Conservation (phyloP, 2,888 invertebrate genomes). For the Branchipolynoe longqiensis region DNA sequence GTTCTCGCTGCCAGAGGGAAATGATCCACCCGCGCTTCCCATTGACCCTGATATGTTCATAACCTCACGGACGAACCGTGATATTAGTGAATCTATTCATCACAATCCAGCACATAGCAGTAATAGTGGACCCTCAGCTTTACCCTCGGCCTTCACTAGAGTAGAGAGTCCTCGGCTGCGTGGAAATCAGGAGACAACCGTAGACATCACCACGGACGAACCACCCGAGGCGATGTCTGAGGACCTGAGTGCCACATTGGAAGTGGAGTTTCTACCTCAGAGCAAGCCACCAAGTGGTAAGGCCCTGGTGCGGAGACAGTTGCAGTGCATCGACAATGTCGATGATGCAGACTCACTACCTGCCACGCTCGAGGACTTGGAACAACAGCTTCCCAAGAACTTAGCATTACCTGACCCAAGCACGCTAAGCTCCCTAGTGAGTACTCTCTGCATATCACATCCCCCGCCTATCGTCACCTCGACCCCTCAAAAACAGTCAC, state of each 20-base stretch:
- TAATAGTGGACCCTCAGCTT: background rate
- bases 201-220: background rate
- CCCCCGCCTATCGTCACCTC: slow-evolving; percentile 27
- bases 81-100: background rate
- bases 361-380: background rate
- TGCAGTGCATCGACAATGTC: background rate
- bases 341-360: background rate
- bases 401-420: background rate
- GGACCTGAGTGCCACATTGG: background rate
- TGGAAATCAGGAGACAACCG: background rate
- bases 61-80: background rate
- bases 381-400: background rate
- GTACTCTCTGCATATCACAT: background rate
- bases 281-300: slow-evolving; percentile 25
- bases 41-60: slow-evolving; percentile 46
- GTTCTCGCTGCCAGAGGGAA: slow-evolving; percentile 60
- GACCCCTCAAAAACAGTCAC: slow-evolving; percentile 48
- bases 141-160: background rate
- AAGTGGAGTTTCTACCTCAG: slow-evolving; percentile 23
- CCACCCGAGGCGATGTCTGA: background rate
- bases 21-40: background rate
- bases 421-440: background rate
- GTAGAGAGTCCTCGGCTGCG: background rate
- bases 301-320: slow-evolving; percentile 2
- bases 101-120: slow-evolving; percentile 1